These are phyloP conservation scores for Megalops atlanticus DNA, from an alignment of 2,113 vertebrate genomes.

Conservation along the genomic window DNA sequence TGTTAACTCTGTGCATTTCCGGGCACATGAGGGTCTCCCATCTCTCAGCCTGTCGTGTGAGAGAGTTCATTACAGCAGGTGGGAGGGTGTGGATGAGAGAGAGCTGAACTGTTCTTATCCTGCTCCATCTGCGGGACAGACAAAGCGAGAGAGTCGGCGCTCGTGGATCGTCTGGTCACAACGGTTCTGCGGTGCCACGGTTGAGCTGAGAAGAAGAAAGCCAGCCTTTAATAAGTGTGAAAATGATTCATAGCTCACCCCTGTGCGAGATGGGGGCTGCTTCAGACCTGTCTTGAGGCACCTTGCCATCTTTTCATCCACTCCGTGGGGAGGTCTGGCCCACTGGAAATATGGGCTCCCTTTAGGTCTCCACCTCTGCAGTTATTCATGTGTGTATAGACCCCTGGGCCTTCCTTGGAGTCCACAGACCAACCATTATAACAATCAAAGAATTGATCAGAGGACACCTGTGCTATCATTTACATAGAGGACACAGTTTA, in stretches of 20 bases:
- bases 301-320: too few species aligned
- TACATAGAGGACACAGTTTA: too few species aligned
- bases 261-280: constrained; percentile 51
- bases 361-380: not conserved
- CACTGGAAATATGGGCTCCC: not conserved
- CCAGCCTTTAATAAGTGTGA: constrained; percentile 52
- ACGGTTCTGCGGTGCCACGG: too few species aligned
- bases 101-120: not conserved
- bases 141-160: not conserved
- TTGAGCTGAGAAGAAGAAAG: constrained; percentile 59
- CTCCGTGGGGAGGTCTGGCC: too few species aligned
- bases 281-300: constrained; percentile 41
- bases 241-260: constrained; percentile 67
- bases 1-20: not conserved
- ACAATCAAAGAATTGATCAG: too few species aligned
- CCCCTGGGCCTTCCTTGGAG: not conserved
- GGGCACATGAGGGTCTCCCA: too few species aligned
- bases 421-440: too few species aligned
- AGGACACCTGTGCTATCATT: too few species aligned
- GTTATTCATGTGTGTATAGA: not conserved
- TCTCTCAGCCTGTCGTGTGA: not conserved
- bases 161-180: constrained; percentile 56
- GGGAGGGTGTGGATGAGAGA: not conserved
- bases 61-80: not conserved
- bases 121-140: not conserved